Evolutionary conservation across 2,113 vertebrate genomes (phyloP).

Genomic region (Buteo buteo): DNA sequence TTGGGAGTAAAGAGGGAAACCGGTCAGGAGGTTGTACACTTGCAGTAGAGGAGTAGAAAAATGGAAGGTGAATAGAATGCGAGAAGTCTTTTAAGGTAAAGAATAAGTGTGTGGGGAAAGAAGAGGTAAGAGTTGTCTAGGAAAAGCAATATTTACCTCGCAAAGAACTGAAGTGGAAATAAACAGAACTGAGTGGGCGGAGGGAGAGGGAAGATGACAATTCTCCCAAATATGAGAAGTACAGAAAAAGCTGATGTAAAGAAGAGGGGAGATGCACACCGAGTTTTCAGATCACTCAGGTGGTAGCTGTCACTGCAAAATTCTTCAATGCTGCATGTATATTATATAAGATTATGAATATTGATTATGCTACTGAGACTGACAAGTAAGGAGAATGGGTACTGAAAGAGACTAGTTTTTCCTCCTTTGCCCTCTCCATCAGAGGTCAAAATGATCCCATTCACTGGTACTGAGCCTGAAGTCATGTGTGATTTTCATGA

Average conservation of each 20-base stretch:
- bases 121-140: neutral
- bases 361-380: neutral
- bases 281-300: neutral
- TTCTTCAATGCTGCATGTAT: neutral
- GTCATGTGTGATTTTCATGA: neutral
- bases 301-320: neutral
- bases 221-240: neutral
- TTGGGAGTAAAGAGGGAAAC: neutral
- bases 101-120: neutral
- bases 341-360: neutral
- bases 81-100: neutral
- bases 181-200: neutral
- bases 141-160: neutral
- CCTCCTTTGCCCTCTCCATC: neutral
- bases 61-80: neutral
- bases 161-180: neutral
- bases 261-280: neutral
- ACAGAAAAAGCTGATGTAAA: neutral
- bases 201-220: neutral
- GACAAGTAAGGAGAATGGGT: neutral
- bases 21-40: neutral
- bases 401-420: neutral
- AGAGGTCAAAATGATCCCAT: neutral
- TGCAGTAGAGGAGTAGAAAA: neutral
- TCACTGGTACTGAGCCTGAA: neutral